These are phyloP conservation scores for Cacoxenus indagator DNA, from an alignment of 2,888 invertebrate genomes.

Conservation along the genomic window DNA sequence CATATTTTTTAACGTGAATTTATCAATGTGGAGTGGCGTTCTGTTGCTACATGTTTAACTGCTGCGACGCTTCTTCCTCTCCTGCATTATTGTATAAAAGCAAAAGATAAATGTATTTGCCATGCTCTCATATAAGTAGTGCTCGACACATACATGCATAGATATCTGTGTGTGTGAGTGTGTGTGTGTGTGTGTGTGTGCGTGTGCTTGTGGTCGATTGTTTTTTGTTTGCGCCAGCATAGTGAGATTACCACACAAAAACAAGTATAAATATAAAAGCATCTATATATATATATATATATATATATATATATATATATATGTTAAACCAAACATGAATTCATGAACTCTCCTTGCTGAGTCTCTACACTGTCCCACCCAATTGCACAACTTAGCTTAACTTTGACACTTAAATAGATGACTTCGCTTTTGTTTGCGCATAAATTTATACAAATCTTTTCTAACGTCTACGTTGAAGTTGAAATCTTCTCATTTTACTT, in stretches of 20 bases:
- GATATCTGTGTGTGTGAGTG: neutral
- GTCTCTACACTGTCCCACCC: neutral
- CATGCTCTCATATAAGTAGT: slow-evolving; percentile 13
- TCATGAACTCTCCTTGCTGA: neutral
- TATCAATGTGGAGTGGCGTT: slow-evolving; percentile 46
- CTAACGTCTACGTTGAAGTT: slow-evolving; percentile 27
- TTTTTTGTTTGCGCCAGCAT: neutral
- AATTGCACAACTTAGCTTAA: slow-evolving; percentile 39
- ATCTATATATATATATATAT: too few relatives aligned
- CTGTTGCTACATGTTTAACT: slow-evolving; percentile 7
- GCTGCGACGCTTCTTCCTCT: neutral
- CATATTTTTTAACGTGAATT: slow-evolving; percentile 41
- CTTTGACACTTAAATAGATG: slow-evolving; percentile 55
- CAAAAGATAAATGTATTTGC: slow-evolving; percentile 19
- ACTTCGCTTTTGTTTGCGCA: slow-evolving; percentile 36
- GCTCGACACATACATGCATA: neutral
- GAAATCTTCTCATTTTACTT: neutral
- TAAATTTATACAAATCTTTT: slow-evolving; percentile 60
- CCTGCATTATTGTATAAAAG: slow-evolving; percentile 17
- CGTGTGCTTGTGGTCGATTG: neutral
- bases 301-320: too few relatives aligned
- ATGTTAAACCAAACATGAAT: slow-evolving; percentile 2
- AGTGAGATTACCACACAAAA: neutral
- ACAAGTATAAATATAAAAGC: neutral
- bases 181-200: neutral